These are phyloP conservation scores for Oligia latruncula DNA, from an alignment of 2,888 invertebrate species.

Conservation along the genomic window DNA sequence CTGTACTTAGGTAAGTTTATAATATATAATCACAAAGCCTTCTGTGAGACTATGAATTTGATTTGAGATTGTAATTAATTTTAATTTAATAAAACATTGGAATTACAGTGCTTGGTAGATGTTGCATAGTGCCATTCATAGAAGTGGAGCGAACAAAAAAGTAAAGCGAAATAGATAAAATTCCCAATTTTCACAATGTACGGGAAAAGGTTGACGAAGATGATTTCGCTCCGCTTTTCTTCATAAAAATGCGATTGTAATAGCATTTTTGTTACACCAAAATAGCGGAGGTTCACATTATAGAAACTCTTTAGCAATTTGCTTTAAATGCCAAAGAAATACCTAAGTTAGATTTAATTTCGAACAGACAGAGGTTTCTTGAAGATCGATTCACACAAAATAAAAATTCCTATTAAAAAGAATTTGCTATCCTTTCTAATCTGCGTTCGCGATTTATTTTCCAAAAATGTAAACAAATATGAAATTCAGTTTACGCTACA, in stretches of 20 bases:
- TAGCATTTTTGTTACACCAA: conserved; percentile 47
- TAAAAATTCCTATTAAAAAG: background rate
- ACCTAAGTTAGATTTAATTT: conserved; percentile 68
- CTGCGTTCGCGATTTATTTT: too few relatives aligned
- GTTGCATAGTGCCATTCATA: conserved; percentile 64
- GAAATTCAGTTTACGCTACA: too few relatives aligned
- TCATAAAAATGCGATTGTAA: conserved; percentile 42
- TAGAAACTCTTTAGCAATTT: conserved; percentile 60
- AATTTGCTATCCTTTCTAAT: background rate
- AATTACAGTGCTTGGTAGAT: conserved; percentile 65
- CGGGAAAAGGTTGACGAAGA: background rate
- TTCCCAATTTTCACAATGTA: background rate
- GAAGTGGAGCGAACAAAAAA: conserved; percentile 16
- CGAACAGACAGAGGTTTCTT: conserved; percentile 50
- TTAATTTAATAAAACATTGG: conserved; percentile 51
- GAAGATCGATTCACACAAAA: conserved; percentile 62
- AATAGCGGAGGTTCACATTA: conserved; percentile 44
- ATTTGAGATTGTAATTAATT: conserved; percentile 59
- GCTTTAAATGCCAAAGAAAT: conserved; percentile 72
- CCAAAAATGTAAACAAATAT: too few relatives aligned
- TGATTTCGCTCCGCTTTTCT: conserved; percentile 17
- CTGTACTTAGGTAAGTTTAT: conserved; percentile 72
- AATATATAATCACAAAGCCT: conserved; percentile 72
- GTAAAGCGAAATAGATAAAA: background rate
- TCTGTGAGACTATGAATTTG: conserved; percentile 69